Conservation (phyloP, 2,113 vertebrate genomes). For the Benitochromis conjunctus region DNA sequence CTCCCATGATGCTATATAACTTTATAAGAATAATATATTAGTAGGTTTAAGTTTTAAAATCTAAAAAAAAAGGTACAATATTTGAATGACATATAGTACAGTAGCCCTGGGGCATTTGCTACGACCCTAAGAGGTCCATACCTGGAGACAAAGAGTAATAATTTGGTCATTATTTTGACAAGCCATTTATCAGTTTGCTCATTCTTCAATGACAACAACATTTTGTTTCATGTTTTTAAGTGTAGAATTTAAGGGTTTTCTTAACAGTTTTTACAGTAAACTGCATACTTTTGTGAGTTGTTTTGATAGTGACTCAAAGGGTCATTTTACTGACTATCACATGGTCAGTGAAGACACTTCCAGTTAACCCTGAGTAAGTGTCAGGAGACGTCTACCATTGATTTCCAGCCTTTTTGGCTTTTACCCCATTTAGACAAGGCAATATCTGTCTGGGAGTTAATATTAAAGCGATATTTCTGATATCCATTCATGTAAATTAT, state of each 20-base stretch:
- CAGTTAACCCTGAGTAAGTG: background rate
- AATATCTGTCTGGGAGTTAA: background rate
- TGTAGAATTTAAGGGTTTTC: background rate
- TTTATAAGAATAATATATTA: background rate
- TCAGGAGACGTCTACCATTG: background rate
- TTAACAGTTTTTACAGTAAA: background rate
- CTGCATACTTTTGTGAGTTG: background rate
- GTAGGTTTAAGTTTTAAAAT: background rate
- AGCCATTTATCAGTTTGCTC: background rate
- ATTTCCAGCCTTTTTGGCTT: background rate
- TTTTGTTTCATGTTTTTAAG: background rate
- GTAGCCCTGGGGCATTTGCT: background rate
- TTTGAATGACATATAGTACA: background rate
- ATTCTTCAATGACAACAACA: background rate
- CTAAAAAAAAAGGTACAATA: background rate
- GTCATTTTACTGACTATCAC: background rate
- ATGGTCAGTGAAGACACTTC: background rate
- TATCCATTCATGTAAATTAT: background rate
- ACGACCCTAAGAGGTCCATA: rapidly evolving
- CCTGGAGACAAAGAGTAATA: background rate
- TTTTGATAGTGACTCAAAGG: background rate
- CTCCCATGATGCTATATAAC: background rate
- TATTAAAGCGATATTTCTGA: background rate
- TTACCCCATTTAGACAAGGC: background rate
- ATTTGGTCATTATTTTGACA: background rate